These are phyloP conservation scores for Pterocles orientalis DNA, from an alignment of 2,113 vertebrate genomes.

Conservation along the genomic window DNA sequence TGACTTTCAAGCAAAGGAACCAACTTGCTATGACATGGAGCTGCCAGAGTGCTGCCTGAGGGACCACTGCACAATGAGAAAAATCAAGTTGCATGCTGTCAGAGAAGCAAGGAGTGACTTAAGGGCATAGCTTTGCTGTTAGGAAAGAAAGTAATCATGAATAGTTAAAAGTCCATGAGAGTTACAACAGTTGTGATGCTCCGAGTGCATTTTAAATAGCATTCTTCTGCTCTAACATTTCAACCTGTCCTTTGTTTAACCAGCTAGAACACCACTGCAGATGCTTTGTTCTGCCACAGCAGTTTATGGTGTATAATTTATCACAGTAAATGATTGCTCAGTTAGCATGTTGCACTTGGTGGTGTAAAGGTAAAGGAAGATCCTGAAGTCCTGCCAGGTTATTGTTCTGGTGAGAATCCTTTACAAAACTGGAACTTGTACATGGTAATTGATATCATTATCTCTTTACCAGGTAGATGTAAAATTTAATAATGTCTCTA, in stretches of 20 bases:
- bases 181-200: neutral
- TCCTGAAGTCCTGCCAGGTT: neutral
- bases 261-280: neutral
- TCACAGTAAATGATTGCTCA: neutral
- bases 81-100: neutral
- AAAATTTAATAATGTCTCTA: neutral
- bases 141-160: neutral
- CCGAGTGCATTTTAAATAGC: neutral
- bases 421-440: neutral
- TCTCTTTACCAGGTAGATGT: neutral
- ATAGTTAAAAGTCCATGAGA: neutral
- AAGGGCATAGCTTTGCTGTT: neutral
- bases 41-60: neutral
- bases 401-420: neutral
- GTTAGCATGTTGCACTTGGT: neutral
- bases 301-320: neutral
- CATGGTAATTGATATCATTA: neutral
- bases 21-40: neutral
- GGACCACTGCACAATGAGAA: neutral
- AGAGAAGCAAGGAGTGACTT: neutral
- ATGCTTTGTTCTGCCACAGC: neutral
- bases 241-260: neutral
- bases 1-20: neutral
- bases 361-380: neutral
- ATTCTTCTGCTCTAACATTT: neutral